Evolutionary conservation across 2,797 vertebrate species (phyloP).

Genomic region (Chromis chromis): DNA sequence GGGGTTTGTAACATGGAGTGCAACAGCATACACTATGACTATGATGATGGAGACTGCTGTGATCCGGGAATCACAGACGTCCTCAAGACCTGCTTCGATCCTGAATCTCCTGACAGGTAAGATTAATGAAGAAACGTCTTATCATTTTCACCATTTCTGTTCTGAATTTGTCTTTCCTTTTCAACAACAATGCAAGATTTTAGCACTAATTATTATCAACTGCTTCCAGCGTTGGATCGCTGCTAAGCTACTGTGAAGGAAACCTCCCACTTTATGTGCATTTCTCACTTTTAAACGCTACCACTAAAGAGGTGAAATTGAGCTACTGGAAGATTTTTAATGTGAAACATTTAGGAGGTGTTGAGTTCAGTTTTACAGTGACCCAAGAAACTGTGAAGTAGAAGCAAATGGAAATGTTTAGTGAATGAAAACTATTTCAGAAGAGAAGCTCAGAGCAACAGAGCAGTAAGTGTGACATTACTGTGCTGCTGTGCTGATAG

Average conservation of each 20-base stretch:
- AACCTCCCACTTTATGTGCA: not conserved
- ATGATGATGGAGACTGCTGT: constrained; percentile 97
- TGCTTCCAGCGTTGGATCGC: not conserved
- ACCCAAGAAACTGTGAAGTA: too few species aligned
- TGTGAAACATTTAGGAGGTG: not conserved
- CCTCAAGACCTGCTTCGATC: constrained; percentile 94
- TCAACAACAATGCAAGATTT: not conserved
- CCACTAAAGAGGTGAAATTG: too few species aligned
- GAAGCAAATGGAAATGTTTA: too few species aligned
- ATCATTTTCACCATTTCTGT: not conserved
- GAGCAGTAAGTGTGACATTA: too few species aligned
- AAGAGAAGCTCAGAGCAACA: too few species aligned
- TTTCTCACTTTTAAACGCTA: not conserved
- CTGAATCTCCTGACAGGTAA: constrained; percentile 93
- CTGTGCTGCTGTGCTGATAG: too few species aligned
- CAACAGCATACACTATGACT: constrained; percentile 94
- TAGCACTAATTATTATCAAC: not conserved
- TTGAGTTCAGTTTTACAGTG: not conserved
- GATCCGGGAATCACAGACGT: constrained; percentile 88
- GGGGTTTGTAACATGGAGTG: constrained; percentile 92
- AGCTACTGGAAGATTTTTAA: not conserved
- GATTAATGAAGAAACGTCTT: constrained; percentile 37
- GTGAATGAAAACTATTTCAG: too few species aligned
- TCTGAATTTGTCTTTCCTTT: not conserved
- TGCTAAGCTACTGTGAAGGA: not conserved